A percentile compares a stretch with the other conserved stretches of the same genome.
These are phyloP conservation scores for Poecile atricapillus DNA, from an alignment of 2,113 vertebrate genomes.

Conservation along the genomic window DNA sequence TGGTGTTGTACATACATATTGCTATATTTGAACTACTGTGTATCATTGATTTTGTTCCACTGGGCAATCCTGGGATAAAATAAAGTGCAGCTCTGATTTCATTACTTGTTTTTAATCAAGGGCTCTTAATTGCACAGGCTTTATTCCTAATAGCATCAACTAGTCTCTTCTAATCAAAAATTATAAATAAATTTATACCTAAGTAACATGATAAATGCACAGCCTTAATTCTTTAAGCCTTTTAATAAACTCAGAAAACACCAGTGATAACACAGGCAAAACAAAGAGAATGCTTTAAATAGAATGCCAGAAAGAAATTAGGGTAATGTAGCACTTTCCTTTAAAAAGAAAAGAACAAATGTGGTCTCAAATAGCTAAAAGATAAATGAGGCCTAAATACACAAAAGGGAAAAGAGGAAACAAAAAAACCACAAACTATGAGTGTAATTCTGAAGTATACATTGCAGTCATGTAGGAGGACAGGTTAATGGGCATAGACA, in stretches of 20 bases:
- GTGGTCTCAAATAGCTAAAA: conserved; percentile 35
- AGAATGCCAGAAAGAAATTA: conserved; percentile 63
- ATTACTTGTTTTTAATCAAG: conserved; percentile 51
- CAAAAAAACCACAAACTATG: conserved; percentile 20
- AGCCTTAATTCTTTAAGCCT: conserved; percentile 10
- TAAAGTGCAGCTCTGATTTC: not conserved
- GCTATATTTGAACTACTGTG: conserved; percentile 7
- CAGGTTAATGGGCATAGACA: conserved; percentile 55
- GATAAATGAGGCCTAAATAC: conserved; percentile 59
- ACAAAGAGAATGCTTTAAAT: conserved; percentile 41
- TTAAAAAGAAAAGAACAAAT: not conserved
- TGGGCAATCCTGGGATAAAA: not conserved
- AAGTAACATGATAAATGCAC: not conserved
- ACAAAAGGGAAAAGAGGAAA: not conserved
- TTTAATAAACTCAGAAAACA: conserved; percentile 65
- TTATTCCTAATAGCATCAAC: conserved; percentile 5
- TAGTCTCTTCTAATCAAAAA: conserved; percentile 27
- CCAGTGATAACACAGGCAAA: conserved; percentile 36
- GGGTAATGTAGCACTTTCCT: conserved; percentile 57
- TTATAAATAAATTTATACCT: not conserved
- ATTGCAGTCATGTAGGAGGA: conserved; percentile 52
- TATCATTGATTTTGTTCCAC: conserved; percentile 7
- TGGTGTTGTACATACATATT: not conserved
- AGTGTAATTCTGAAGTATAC: conserved; percentile 66
- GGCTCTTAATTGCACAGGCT: conserved; percentile 13